These are phyloP conservation scores for Silurus meridionalis DNA, from an alignment of 2,113 vertebrate species.

Conservation along the genomic window DNA sequence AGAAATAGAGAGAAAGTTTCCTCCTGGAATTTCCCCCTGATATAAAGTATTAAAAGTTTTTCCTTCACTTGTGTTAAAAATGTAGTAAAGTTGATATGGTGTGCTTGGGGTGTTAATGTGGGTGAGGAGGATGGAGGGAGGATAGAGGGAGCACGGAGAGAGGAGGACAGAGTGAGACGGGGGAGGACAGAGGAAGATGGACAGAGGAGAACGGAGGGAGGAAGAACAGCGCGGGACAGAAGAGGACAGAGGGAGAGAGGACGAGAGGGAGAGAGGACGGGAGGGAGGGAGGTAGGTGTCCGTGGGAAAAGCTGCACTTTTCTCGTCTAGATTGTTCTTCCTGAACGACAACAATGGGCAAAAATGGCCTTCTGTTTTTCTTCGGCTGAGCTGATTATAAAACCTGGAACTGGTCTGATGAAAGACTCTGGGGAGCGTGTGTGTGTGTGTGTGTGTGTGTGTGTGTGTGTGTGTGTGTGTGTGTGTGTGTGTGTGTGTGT, in stretches of 20 bases:
- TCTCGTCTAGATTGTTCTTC: slow-evolving; percentile 67
- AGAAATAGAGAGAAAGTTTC: not conserved
- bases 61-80: not conserved
- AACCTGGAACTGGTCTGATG: slow-evolving; percentile 37
- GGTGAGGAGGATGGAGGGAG: slow-evolving; percentile 39
- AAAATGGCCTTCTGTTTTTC: slow-evolving; percentile 71
- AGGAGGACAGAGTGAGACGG: too few relatives aligned
- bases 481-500: too few relatives aligned
- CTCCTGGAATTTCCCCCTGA: not conserved
- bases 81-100: not conserved
- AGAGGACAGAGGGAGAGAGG: too few relatives aligned
- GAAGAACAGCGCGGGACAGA: too few relatives aligned
- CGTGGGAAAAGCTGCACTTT: slow-evolving; percentile 64
- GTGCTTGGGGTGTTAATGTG: slow-evolving; percentile 18
- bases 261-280: too few relatives aligned
- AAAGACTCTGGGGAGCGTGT: not conserved
- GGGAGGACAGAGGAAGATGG: too few relatives aligned
- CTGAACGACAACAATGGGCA: slow-evolving; percentile 70
- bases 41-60: not conserved
- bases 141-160: slow-evolving; percentile 18
- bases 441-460: too few relatives aligned
- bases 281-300: slow-evolving; percentile 43
- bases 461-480: too few relatives aligned
- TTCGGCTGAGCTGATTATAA: slow-evolving; percentile 55
- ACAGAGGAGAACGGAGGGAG: too few relatives aligned